A percentile compares a stretch with the other conserved stretches of the same genome.
phyloP scores from a whole-genome alignment of 2,888 invertebrate genomes.

The Nephrocerus scutellatus region DNA sequence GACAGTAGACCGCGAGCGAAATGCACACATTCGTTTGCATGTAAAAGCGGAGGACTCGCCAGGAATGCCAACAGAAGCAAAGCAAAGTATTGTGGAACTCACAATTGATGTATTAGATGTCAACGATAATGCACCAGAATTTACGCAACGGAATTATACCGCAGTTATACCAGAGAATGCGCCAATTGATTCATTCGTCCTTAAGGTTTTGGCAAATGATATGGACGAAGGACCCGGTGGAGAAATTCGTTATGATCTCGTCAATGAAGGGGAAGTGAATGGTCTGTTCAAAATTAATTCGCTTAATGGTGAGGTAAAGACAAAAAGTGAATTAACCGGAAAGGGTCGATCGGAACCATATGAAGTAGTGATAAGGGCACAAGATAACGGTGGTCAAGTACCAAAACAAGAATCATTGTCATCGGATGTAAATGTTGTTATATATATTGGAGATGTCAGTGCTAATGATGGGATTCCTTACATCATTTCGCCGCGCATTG shows the following conservation, averaged over 20 bases:
- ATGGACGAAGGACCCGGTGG: conserved; percentile 69
- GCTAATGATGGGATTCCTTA: conserved; percentile 73
- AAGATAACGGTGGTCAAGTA: conserved; percentile 59
- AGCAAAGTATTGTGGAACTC: conserved; percentile 58
- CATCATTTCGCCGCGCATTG: conserved; percentile 62
- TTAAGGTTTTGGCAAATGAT: conserved; percentile 65
- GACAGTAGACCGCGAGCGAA: conserved; percentile 65
- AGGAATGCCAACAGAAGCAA: conserved; percentile 59
- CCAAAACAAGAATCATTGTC: conserved; percentile 50
- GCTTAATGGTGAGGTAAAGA: conserved; percentile 60
- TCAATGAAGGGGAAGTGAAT: conserved; percentile 65
- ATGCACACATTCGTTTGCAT: conserved; percentile 61
- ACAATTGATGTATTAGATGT: conserved; percentile 67
- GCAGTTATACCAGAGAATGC: conserved; percentile 75
- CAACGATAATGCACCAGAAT: conserved; percentile 70
- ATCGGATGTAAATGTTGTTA: conserved; percentile 56
- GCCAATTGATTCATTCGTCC: conserved; percentile 57
- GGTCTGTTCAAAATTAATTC: conserved; percentile 63
- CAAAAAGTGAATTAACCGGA: conserved; percentile 61
- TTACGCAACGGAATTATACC: conserved; percentile 57
- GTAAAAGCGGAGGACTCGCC: conserved; percentile 72
- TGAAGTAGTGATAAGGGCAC: conserved; percentile 59
- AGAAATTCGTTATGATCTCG: conserved; percentile 62
- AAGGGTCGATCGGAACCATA: conserved; percentile 71
- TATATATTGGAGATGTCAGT: conserved; percentile 73